Base-by-base conservation (phyloP, 2,888 invertebrate genomes). In the Podabrus alpinus region DNA sequence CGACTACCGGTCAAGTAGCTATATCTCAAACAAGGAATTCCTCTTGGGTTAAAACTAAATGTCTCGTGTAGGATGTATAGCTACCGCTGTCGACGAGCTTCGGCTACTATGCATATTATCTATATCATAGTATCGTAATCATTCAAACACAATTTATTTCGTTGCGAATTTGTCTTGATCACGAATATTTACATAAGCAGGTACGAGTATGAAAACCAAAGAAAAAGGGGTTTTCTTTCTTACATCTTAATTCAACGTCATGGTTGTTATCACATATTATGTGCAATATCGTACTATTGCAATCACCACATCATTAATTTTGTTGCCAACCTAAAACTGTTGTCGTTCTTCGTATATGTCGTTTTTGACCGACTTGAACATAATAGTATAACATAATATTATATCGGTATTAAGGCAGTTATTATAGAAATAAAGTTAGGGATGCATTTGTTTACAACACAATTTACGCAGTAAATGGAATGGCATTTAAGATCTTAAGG, bases 1-100 rank as follows among this genome's bases (percentile, higher is more conserved):
- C 68, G 73, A 79, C 86, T 86, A 85, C 85, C 81, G 85, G 82
- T 81, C 81, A 84, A 80, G 85, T 84, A 85, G 85, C 84, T 84
- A 83, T 85, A 83, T 84, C 80, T 76, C 77, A 81, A 83, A 84
- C 84, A 83, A 82, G 81, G 84, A 83, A 84, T 83, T 82, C 83
- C 82, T 84, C 80, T 84, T 81, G 81, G 73, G 19, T 64, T 64
- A 19, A 64, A 64, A 74, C 80, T 74, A 72, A 76, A 77, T 78
- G 81, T 82, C 79, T 80, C 79, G 83, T 82, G 82, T 83, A 82
- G 81, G 82, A 79, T 80, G 83, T 82, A 80, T 81, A 45, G 45
- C 45, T 45, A 79, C 82, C 80, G 80, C 77, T 79, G 78, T 79
- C 80, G 73, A 71, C 73, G 79, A 79, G 82, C 82, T 80, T 81